Base-by-base conservation (phyloP, 2,797 vertebrate genomes). In the Pantherophis vulpinus region DNA sequence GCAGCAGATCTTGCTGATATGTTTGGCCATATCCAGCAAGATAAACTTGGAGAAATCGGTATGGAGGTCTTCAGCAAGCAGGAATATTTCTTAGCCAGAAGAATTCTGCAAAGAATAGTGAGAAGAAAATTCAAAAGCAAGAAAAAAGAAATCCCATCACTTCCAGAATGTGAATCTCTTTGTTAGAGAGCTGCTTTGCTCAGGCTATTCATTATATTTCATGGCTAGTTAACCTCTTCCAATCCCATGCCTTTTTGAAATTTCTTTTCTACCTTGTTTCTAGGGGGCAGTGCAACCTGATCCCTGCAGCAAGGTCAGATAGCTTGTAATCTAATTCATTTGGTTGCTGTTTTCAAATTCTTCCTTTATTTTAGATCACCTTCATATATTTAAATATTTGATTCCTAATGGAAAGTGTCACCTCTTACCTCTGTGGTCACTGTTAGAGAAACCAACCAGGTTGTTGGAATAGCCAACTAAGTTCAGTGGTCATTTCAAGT, bases 211-310 rank as follows among this genome's bases (percentile, higher is more conserved):
- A n/a, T 95, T 91, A 91, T 90, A 90, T 70, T 23, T 90, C 63
- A 91, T 86, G 88, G 60, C 86, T 58, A 56, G 83, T 59, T 90
- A 25, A 91, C 87, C 56, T 89, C 87, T 32, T 42, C 29, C 37
- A 54, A n/a, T 74, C 90, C 90, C 88, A 47, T 86, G 2, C 27
- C 16, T 94, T 92, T 87, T 92, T 90, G 90, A 90, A 92, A 74
- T 59, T 92, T 92, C 60, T 91, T 94, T 92, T 94, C 91, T 94
- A 54, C 93, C 90, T 91, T 93, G 90, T 91, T 91, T 91, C 90
- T 93, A 91, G 90, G 90, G 90, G 87, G 87, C 94, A 91, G 89
- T 93, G 83, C 92, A 93, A 93, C 83, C 83, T 93, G 92, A 91
- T 90, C 89, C 92, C 83, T 93, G 61, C 89, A 87, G 2, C 89